A percentile compares a stretch with the other conserved stretches of the same genome.
Evolutionary conservation across 2,888 invertebrate species (phyloP).

Genomic region (Tillus elongatus): DNA sequence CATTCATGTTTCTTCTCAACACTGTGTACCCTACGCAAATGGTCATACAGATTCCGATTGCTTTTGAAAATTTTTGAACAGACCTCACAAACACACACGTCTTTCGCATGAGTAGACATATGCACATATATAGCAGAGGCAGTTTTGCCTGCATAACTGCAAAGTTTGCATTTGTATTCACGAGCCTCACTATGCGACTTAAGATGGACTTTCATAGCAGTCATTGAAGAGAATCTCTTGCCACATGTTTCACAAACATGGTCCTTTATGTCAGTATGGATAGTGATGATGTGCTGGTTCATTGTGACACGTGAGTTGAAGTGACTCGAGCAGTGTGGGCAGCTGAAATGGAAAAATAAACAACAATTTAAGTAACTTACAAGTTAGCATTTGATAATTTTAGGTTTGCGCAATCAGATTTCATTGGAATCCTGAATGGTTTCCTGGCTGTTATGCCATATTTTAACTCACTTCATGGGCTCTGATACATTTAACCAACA

Average conservation of each 20-base stretch:
- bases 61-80: conserved; percentile 34
- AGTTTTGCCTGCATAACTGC: conserved; percentile 30
- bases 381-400: no score
- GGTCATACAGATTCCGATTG: conserved; percentile 30
- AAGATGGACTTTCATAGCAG: conserved; percentile 28
- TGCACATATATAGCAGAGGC: conserved; percentile 33
- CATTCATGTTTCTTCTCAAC: conserved; percentile 30
- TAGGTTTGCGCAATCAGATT: no score
- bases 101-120: conserved; percentile 31
- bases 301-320: conserved; percentile 29
- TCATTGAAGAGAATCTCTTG: conserved; percentile 29
- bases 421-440: no score
- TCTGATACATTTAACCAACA: no score
- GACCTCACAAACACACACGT: conserved; percentile 29
- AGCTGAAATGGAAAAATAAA: conserved; percentile 23
- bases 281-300: conserved; percentile 28
- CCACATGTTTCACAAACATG: conserved; percentile 32
- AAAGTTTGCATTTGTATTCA: conserved; percentile 28
- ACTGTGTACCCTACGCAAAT: conserved; percentile 28
- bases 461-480: no score
- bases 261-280: conserved; percentile 30
- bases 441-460: no score
- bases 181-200: conserved; percentile 30
- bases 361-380: no score
- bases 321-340: conserved; percentile 25